phyloP scores from a whole-genome alignment of 2,888 invertebrate genomes.

The Eurytoma adleriae region DNA sequence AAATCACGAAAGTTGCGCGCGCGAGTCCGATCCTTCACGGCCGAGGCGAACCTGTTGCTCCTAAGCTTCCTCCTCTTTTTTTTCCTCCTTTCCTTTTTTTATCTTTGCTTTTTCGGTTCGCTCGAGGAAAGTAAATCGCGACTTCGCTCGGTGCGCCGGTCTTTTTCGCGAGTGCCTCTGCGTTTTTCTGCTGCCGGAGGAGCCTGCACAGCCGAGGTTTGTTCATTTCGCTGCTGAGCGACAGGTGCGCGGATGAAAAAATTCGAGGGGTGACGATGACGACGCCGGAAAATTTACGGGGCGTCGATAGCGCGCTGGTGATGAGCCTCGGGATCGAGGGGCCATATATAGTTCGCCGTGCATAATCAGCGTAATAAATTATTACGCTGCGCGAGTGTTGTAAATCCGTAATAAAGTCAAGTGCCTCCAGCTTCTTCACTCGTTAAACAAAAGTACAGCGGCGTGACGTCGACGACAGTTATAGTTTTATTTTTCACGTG shows the following conservation, averaged over 20 bases:
- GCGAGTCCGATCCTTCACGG: not conserved
- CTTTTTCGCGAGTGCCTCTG: not conserved
- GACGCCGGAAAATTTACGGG: not conserved
- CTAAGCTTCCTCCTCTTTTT: not conserved
- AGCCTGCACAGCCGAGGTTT: too few species aligned
- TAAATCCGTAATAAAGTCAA: constrained; percentile 8
- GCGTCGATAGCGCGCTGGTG: constrained; percentile 4
- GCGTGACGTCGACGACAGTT: constrained; percentile 8
- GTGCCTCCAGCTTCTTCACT: not conserved
- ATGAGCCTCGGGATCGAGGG: not conserved
- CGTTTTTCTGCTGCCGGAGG: not conserved
- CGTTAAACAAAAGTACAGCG: not conserved
- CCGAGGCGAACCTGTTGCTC: not conserved
- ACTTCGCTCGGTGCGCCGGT: not conserved
- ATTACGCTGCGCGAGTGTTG: not conserved
- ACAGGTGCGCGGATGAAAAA: too few species aligned
- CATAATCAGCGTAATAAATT: not conserved
- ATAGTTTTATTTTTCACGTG: constrained; percentile 4
- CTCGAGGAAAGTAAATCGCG: too few species aligned
- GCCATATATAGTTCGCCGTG: not conserved
- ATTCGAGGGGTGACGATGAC: too few species aligned
- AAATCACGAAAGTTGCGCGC: not conserved
- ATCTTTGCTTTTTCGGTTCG: too few species aligned
- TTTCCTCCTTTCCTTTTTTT: not conserved
- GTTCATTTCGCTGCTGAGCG: too few species aligned